These are phyloP conservation scores for Hirundo rustica DNA, from an alignment of 2,797 vertebrate genomes.

Conservation along the genomic window DNA sequence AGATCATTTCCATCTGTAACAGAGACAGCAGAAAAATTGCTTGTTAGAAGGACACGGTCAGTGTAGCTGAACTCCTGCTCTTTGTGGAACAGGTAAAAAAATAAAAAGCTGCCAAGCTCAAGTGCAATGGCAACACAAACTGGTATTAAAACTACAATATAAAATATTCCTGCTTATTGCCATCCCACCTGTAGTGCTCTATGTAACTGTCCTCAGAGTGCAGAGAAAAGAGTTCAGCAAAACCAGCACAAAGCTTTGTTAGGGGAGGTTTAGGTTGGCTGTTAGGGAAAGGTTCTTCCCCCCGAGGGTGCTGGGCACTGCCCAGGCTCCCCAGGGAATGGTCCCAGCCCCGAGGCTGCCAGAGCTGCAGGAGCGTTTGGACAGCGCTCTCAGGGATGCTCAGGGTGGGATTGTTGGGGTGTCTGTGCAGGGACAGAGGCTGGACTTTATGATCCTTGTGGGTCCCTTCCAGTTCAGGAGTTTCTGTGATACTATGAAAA, in stretches of 20 bases:
- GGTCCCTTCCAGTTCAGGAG: background rate
- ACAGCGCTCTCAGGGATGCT: accelerated
- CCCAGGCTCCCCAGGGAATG: background rate
- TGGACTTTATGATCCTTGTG: accelerated
- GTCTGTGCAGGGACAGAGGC: accelerated
- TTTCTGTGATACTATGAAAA: background rate
- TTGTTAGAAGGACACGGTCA: background rate
- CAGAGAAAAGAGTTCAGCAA: background rate
- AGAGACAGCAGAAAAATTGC: background rate
- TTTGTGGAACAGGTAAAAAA: background rate
- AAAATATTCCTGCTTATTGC: background rate
- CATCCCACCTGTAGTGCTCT: background rate
- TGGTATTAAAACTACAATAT: background rate
- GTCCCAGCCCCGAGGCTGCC: background rate
- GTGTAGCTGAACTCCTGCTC: background rate
- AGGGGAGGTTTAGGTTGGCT: background rate
- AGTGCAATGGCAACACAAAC: background rate
- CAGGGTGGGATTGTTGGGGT: background rate
- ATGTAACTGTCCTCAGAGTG: background rate
- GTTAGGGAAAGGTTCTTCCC: background rate
- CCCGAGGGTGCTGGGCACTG: background rate
- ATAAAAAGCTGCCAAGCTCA: background rate
- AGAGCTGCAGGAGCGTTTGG: background rate
- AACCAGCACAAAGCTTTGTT: background rate
- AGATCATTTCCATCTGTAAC: background rate